A percentile compares a stretch with the other conserved stretches of the same genome.
Evolutionary conservation across 2,797 vertebrate genomes (phyloP).

Genomic region (Hoplostethus mediterraneus): DNA sequence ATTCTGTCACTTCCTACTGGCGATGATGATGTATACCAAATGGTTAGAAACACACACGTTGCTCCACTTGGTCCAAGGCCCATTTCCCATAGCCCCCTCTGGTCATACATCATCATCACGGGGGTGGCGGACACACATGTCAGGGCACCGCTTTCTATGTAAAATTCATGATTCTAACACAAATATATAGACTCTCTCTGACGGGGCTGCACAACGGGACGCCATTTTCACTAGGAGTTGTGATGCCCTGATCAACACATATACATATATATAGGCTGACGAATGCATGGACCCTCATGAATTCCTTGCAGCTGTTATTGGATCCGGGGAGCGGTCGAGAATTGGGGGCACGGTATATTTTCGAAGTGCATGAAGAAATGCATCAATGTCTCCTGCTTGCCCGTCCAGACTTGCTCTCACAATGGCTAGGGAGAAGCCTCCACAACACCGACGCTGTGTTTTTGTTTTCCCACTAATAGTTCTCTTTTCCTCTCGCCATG

Average conservation of each 20-base stretch:
- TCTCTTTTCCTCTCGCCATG: slow-evolving; percentile 65
- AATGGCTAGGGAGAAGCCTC: slow-evolving; percentile 11
- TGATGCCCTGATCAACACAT: neutral
- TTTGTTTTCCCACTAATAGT: slow-evolving; percentile 68
- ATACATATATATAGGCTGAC: slow-evolving; percentile 20
- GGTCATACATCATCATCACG: slow-evolving; percentile 46
- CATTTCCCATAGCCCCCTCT: slow-evolving; percentile 23
- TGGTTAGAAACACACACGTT: slow-evolving; percentile 6
- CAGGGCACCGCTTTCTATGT: slow-evolving; percentile 29
- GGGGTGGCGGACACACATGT: slow-evolving; percentile 44
- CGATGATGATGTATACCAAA: slow-evolving; percentile 8
- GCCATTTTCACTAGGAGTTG: slow-evolving; percentile 26
- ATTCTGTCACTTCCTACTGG: slow-evolving; percentile 4
- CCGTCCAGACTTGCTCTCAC: slow-evolving; percentile 30
- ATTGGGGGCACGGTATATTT: slow-evolving; percentile 11
- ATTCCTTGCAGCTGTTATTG: slow-evolving; percentile 24
- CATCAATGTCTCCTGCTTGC: slow-evolving; percentile 19
- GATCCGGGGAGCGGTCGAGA: neutral
- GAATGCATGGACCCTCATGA: slow-evolving; percentile 28
- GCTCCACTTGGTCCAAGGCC: neutral
- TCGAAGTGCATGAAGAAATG: slow-evolving; percentile 25
- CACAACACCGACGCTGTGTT: slow-evolving; percentile 42
- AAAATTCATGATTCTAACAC: slow-evolving; percentile 61
- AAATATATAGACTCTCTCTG: slow-evolving; percentile 18
- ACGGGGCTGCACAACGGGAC: slow-evolving; percentile 14